phyloP scores from a whole-genome alignment of 2,797 vertebrate genomes.

The Salarias fasciatus region DNA sequence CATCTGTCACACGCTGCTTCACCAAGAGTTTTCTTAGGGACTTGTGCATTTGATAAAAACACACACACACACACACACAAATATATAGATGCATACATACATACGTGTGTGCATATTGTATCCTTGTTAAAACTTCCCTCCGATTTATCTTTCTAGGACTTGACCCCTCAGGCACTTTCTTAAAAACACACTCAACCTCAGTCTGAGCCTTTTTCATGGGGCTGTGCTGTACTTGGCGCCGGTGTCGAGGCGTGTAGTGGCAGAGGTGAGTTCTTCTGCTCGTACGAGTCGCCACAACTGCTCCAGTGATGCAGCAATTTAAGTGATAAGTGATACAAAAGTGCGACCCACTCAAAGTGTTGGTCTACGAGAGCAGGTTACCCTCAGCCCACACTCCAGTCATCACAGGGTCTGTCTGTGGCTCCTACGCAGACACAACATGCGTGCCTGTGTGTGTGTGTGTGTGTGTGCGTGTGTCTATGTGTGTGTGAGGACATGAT shows the following conservation, averaged over 20 bases:
- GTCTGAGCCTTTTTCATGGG: constrained; percentile 1
- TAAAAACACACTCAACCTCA: neutral
- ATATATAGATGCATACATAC: too few species aligned
- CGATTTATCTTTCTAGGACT: neutral
- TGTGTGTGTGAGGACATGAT: constrained; percentile 11
- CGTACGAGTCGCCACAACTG: constrained; percentile 39
- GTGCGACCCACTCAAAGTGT: constrained; percentile 41
- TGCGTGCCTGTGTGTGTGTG: constrained; percentile 9
- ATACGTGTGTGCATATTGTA: too few species aligned
- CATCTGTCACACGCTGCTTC: too few species aligned
- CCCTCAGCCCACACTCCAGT: constrained; percentile 46
- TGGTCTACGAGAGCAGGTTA: constrained; percentile 46
- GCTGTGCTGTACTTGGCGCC: neutral
- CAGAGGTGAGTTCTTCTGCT: constrained; percentile 37
- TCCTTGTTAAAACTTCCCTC: neutral
- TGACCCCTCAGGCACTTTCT: constrained; percentile 9
- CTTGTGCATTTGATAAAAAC: too few species aligned
- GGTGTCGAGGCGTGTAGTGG: constrained; percentile 4
- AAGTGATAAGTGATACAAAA: constrained; percentile 57
- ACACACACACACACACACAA: too few species aligned
- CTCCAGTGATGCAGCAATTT: constrained; percentile 46
- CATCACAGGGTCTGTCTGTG: constrained; percentile 39
- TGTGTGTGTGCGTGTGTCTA: neutral
- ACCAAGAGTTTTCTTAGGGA: too few species aligned
- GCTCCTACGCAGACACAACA: constrained; percentile 35